Evolutionary conservation across 2,888 invertebrate species (phyloP), one percentile per base, ranked within the genome.

Genomic region (Archaeoteleia sp.): DNA sequence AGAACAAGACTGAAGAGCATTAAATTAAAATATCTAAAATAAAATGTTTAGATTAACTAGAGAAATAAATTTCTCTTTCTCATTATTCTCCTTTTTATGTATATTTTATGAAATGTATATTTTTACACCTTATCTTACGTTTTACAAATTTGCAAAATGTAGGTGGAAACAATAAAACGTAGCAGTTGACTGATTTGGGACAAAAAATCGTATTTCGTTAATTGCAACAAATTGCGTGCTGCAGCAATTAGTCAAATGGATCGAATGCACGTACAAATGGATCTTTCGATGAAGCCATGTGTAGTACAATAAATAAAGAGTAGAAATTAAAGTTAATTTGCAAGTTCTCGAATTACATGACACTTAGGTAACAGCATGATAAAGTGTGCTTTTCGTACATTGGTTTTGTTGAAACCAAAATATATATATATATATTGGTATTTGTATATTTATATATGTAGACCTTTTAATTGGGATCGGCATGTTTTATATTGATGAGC

Each of bases 301-400:
- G 17, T n/a, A 37, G 15, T 39, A 10, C 23, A 39, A 39, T 39
- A 9, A 39, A 10, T 39, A 7, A 5, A 39, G 20, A 10, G 23
- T 10, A 23, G 37, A 39, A 39, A 39, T 39, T 39, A 23, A 39
- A 39, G 23, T 39, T 39, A 39, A 39, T 39, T 39, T 20, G 7
- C 9, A 3, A 23, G 9, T 39, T 20, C 23, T 1, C 20, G 37
- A 8, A 17, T 17, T 37, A 37, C 37, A 17, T 17, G 37, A 37
- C 9, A 37, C 37, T 37, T 37, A 37, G 7, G 10, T 14, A 13
- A n/a, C 12, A 14, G 14, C 8, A 7, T 35, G 8, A 35, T 35
- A 35, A 35, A 35, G 35, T 13, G 6, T 13, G 35, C 35, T 35
- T 29, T 29, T 8, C 9, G 29, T 29, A n/a, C 29, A 29, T 29